These are phyloP conservation scores for Aplocera efformata DNA, from an alignment of 2,888 invertebrate genomes.

Conservation along the genomic window DNA sequence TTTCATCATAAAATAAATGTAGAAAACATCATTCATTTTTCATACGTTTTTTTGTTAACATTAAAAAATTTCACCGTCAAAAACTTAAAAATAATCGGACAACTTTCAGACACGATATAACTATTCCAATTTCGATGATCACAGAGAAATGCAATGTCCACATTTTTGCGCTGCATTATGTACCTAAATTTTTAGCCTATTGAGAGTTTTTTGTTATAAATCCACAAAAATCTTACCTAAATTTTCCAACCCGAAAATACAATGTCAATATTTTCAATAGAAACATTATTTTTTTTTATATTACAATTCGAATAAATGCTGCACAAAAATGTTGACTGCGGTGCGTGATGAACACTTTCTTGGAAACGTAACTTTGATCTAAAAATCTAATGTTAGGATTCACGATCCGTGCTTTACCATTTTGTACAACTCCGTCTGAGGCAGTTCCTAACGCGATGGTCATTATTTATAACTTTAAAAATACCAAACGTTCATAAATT, in stretches of 20 bases:
- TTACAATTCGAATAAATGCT: slow-evolving; percentile 34
- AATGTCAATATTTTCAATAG: slow-evolving; percentile 41
- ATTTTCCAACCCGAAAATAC: slow-evolving; percentile 60
- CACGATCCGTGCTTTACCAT: slow-evolving; percentile 74
- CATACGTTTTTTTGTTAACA: slow-evolving; percentile 48
- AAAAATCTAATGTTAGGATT: slow-evolving; percentile 77
- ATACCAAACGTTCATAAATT: slow-evolving; percentile 79
- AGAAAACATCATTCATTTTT: slow-evolving; percentile 61
- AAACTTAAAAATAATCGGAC: slow-evolving; percentile 72
- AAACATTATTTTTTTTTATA: slow-evolving; percentile 39
- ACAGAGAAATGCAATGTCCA: slow-evolving; percentile 55
- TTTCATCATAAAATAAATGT: slow-evolving; percentile 67
- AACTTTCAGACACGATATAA: slow-evolving; percentile 64
- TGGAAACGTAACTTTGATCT: slow-evolving; percentile 77
- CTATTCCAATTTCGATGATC: slow-evolving; percentile 76
- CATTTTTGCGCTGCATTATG: slow-evolving; percentile 43
- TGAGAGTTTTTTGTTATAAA: slow-evolving; percentile 37
- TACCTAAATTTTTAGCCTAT: slow-evolving; percentile 39
- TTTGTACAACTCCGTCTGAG: slow-evolving; percentile 67
- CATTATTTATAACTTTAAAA: slow-evolving; percentile 75
- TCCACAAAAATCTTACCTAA: slow-evolving; percentile 48
- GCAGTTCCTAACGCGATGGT: slow-evolving; percentile 68
- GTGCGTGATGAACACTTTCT: slow-evolving; percentile 71
- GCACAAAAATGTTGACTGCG: slow-evolving; percentile 44
- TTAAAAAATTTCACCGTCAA: slow-evolving; percentile 66